Base-by-base conservation (phyloP, 2,797 vertebrate species). In the Pantherophis vulpinus region DNA sequence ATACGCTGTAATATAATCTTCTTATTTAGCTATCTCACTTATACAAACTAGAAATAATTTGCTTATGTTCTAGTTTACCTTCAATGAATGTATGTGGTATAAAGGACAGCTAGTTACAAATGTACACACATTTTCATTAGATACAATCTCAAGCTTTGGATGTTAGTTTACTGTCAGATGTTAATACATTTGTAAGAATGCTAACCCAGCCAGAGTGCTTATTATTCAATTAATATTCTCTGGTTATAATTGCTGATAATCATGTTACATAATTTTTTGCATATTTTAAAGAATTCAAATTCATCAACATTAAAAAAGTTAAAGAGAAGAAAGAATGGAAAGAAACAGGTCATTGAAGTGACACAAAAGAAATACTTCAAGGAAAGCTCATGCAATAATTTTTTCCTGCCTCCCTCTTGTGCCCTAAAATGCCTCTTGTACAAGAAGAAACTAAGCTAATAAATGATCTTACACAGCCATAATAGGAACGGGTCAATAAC, bases 191-290 rank as follows among this genome's bases (percentile, higher is more conserved):
- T 12, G 12, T 32, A 6, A 60, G 47, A 10, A 59, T 88, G 14
- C 91, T 70, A 94, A 42, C 27, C 16, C 1, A 2, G 1, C 3
- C 1, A 37, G 16, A 18, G 70, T 51, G 51, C 74, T 86, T n/a
- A 20, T 29, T 16, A 37, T 54, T 86, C 29, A 93, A 37, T 2
- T 86, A 47, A 51, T 56, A 86, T 0, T 0, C 87, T 94, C 56
- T 1, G 61, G 4, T n/a, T 93, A 27, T 60, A 16, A 74, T 74
- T 74, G 32, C 18, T 0, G 32, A 20, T 37, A 74, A 18, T 79
- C 32, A 9, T 79, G 18, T 42, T 20, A 79, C 70, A 79, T 20
- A 20, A 61, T 63, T 37, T 37, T 79, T 79, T 79, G 32, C 3
- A 18, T 42, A 79, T 56, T 55, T 90, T 16, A 55, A 55, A 79